Evolutionary conservation across 2,113 vertebrate genomes (phyloP).

Genomic region (Formicarius rufipectus): DNA sequence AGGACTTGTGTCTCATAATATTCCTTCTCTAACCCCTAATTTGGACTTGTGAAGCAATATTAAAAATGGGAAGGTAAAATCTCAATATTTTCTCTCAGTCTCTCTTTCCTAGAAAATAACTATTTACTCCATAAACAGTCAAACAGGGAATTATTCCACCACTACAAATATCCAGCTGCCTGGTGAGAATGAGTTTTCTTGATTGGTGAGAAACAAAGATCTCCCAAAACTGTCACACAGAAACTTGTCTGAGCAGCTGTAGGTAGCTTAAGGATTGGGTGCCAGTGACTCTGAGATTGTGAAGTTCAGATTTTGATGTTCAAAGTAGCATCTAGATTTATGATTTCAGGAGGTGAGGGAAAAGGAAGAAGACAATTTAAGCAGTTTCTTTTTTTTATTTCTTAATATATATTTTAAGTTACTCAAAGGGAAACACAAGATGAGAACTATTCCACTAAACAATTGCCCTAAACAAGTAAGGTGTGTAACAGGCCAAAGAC

Average conservation of each 20-base stretch:
- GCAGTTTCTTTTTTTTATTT: not conserved
- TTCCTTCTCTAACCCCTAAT: not conserved
- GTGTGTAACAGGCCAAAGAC: not conserved
- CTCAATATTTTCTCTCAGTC: not conserved
- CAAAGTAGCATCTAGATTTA: not conserved
- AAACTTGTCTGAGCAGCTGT: not conserved
- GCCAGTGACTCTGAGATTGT: not conserved
- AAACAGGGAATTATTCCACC: not conserved
- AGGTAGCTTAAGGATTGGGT: not conserved
- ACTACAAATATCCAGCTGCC: not conserved
- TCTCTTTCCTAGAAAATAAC: not conserved
- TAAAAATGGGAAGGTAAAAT: not conserved
- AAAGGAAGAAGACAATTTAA: not conserved
- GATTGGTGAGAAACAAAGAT: not conserved
- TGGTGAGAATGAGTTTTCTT: not conserved
- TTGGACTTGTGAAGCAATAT: not conserved
- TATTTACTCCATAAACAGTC: not conserved
- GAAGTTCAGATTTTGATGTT: not conserved
- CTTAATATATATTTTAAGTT: not conserved
- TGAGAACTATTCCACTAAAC: not conserved
- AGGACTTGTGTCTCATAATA: not conserved
- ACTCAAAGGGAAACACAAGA: not conserved
- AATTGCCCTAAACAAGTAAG: too few species aligned
- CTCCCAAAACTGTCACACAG: not conserved
- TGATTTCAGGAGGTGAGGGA: not conserved